Conservation (phyloP, 2,797 vertebrate species). For the Micrastur ruficollis region DNA sequence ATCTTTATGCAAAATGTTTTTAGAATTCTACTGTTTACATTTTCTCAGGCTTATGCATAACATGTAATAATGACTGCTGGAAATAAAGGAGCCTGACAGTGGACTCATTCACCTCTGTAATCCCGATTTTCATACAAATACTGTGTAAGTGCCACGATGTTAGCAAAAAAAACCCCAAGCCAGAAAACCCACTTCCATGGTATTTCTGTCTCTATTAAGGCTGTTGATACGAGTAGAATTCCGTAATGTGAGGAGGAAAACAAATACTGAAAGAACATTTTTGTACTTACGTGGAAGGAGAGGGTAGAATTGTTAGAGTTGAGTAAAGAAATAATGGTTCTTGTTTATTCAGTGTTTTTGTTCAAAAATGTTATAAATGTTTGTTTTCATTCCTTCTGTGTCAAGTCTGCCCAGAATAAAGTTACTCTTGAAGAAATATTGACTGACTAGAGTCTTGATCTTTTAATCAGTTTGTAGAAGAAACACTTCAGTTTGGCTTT, state of each 20-base stretch:
- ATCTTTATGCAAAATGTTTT: background rate
- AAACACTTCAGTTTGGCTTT: background rate
- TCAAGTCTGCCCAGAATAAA: slow-evolving; percentile 70
- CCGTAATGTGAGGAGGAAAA: background rate
- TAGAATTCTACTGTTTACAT: slow-evolving; percentile 40
- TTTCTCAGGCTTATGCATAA: slow-evolving; percentile 41
- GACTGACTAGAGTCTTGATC: background rate
- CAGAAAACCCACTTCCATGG: background rate
- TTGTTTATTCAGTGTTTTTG: background rate
- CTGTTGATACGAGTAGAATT: background rate
- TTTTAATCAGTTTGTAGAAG: background rate
- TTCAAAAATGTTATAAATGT: background rate
- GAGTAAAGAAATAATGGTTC: background rate
- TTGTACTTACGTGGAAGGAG: background rate
- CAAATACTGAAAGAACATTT: background rate
- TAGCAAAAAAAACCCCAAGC: background rate
- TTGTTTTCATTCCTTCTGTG: slow-evolving; percentile 16
- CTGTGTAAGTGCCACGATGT: background rate
- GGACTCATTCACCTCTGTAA: background rate
- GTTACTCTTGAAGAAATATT: slow-evolving; percentile 24
- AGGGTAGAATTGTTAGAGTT: background rate
- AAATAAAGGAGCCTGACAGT: background rate
- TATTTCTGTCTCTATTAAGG: background rate
- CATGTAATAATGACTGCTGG: background rate
- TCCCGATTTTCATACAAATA: background rate